A percentile compares a stretch with the other conserved stretches of the same genome.
Conservation (phyloP, 2,797 vertebrate genomes). For the Hozukius guyotensis region DNA sequence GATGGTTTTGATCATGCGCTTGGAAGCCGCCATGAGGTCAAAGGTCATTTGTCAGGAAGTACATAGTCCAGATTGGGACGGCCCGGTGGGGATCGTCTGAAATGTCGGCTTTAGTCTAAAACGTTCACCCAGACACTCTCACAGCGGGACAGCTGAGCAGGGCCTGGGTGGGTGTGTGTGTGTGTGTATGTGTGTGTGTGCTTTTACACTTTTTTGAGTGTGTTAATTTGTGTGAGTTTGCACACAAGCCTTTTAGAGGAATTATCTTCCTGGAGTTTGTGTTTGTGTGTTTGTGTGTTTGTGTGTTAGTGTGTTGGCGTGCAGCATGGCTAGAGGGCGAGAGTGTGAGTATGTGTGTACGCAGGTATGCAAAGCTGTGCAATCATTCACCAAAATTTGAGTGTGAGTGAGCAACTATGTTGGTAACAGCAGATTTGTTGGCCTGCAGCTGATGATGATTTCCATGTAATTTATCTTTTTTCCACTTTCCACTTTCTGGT, state of each 20-base stretch:
- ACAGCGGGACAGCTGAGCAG: not conserved
- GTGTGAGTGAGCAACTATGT: not conserved
- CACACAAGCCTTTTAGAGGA: not conserved
- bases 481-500: not conserved
- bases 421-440: not conserved
- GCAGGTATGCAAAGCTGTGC: not conserved
- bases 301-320: not conserved
- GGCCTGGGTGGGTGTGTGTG: not conserved
- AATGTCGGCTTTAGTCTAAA: conserved; percentile 52
- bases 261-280: not conserved
- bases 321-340: not conserved
- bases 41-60: conserved; percentile 78
- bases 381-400: not conserved
- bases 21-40: conserved; percentile 49
- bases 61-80: conserved; percentile 35
- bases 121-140: conserved; percentile 26
- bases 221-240: not conserved
- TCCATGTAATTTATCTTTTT: not conserved
- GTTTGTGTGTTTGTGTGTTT: not conserved
- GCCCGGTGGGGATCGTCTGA: conserved; percentile 43
- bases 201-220: not conserved
- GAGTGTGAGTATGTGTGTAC: not conserved
- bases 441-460: not conserved
- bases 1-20: conserved; percentile 67
- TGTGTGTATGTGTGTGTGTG: not conserved